Evolutionary conservation across 1,140 invertebrate genomes (phyloP).

Genomic region (Ceratosolen fusciceps): DNA sequence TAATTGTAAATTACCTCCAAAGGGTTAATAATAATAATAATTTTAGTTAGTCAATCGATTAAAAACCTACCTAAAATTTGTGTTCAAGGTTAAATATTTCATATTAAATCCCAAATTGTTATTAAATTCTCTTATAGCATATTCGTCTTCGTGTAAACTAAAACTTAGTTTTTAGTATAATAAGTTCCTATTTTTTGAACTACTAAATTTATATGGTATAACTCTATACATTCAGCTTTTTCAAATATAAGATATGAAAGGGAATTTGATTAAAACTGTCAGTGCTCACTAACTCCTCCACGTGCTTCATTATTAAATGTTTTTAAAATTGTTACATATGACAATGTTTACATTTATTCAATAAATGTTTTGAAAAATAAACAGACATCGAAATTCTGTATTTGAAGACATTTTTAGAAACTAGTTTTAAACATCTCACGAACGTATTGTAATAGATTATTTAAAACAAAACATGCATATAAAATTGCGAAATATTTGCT

Average conservation of each 20-base stretch:
- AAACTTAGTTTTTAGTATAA: neutral
- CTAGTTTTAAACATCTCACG: constrained; percentile 24
- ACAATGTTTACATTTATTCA: neutral
- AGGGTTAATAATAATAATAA: constrained; percentile 18
- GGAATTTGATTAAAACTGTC: constrained; percentile 32
- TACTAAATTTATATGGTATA: neutral
- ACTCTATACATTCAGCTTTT: no score
- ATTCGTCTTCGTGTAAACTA: neutral
- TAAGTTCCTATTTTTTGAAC: neutral
- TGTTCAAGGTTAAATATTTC: neutral
- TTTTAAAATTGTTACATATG: neutral
- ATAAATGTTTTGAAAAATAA: constrained; percentile 34
- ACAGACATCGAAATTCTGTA: constrained; percentile 67
- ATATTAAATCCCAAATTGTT: constrained; percentile 3
- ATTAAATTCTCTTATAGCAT: neutral
- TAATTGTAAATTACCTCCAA: constrained; percentile 17
- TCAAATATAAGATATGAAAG: constrained; percentile 7
- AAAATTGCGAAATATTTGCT: neutral
- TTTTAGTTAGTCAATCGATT: neutral
- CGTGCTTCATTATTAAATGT: constrained; percentile 55
- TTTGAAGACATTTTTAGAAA: constrained; percentile 10
- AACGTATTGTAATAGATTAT: constrained; percentile 32
- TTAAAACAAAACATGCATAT: constrained; percentile 43
- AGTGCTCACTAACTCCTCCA: constrained; percentile 62
- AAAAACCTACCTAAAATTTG: constrained; percentile 28